Evolutionary conservation across 2,888 invertebrate genomes (phyloP), one percentile per base, ranked within the genome.

Genomic region (Diaperis boleti): DNA sequence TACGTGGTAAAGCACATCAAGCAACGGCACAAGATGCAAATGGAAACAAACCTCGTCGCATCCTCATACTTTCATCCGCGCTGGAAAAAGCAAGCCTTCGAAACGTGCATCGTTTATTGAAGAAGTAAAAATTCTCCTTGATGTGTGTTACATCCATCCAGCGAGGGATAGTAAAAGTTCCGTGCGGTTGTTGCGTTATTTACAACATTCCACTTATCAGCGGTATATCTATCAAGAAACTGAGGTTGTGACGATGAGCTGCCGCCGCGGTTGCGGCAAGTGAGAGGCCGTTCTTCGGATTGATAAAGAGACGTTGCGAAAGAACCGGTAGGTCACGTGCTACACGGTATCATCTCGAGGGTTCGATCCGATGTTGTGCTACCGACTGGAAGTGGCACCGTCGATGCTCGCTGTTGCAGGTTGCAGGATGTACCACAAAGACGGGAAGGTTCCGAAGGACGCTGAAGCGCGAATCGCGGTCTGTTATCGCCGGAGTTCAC

Each of bases 121-220:
- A 49, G 49, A 29, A 15, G 29, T n/a, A 42, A 55, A 55, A 42
- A 55, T 55, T 5, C 52, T 15, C 41, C 41, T 54, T 42, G 41
- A 44, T 52, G 52, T 52, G 52, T 37, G 42, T 44, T 55, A 31
- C 44, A 42, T 54, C n/a, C n/a, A n/a, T n/a, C n/a, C n/a, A n/a
- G n/a, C 14, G 52, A 56, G 56, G 57, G 29, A 35, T 45, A 54
- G 60, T 60, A 60, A 60, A 60, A 60, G 60, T 60, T 54, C 44
- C 22, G 26, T 59, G 57, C 49, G 44, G 45, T 39, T 39, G 52
- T 52, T 52, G 44, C 39, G 60, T 60, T 60, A 60, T 60, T 60
- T 54, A 60, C 60, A 35, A 52, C 60, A 60, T 52, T 52, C 52
- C 60, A 60, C 60, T 60, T 60, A 60, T 60, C 60, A 50, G 52